phyloP scores from a whole-genome alignment of 2,888 invertebrate species.

The Balanococcus diminutus region DNA sequence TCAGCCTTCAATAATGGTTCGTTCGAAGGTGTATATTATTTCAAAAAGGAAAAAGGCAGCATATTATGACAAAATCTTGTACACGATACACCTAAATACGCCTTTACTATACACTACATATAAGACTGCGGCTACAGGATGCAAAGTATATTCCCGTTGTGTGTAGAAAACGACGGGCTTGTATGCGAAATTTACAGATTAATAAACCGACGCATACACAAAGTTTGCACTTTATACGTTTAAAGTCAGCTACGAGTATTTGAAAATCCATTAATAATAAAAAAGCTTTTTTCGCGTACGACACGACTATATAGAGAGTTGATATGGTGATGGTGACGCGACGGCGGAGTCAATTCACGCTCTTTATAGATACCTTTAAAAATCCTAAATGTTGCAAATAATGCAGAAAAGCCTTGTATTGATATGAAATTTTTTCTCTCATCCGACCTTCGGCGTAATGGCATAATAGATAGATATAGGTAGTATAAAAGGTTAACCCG shows the following conservation, averaged over 20 bases:
- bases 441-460: background rate
- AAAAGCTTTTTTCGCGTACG: slow-evolving; percentile 31
- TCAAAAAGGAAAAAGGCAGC: background rate
- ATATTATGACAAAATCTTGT: slow-evolving; percentile 15
- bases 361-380: slow-evolving; percentile 16
- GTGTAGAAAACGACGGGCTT: background rate
- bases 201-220: slow-evolving; percentile 30
- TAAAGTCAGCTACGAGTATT: slow-evolving; percentile 39
- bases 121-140: background rate
- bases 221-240: slow-evolving; percentile 35
- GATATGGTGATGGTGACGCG: background rate
- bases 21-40: no score
- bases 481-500: background rate
- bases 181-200: slow-evolving; percentile 25
- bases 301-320: background rate
- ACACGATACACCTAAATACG: background rate
- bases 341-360: background rate
- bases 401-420: slow-evolving; percentile 14
- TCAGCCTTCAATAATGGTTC: no score
- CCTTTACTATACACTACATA: background rate
- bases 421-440: background rate
- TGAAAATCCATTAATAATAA: slow-evolving; percentile 35
- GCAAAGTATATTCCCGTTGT: background rate
- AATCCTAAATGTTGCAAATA: background rate
- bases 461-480: no score